Conservation (phyloP, 2,888 invertebrate species). For the Eulithis testata region DNA sequence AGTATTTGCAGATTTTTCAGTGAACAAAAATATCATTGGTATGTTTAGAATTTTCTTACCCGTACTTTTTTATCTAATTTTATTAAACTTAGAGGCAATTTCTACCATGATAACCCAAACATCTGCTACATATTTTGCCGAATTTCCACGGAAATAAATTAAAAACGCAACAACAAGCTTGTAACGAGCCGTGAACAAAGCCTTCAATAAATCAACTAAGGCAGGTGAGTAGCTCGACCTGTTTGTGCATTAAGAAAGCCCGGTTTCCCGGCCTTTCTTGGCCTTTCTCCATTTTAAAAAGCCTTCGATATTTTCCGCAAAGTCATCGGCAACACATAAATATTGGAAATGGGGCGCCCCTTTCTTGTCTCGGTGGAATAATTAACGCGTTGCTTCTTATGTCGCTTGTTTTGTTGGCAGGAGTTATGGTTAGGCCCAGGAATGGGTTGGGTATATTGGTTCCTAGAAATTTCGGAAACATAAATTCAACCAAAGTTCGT, state of each 20-base stretch:
- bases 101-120: slow-evolving; percentile 5
- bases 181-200: slow-evolving; percentile 82
- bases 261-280: slow-evolving; percentile 79
- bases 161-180: slow-evolving; percentile 84
- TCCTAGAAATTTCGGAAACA: slow-evolving; percentile 12
- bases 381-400: slow-evolving; percentile 80
- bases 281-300: slow-evolving; percentile 84
- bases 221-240: slow-evolving; percentile 67
- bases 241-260: slow-evolving; percentile 84
- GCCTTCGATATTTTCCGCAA: slow-evolving; percentile 82
- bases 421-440: slow-evolving; percentile 63
- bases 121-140: slow-evolving; percentile 67
- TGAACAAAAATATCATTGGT: no score
- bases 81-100: no score
- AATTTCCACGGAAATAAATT: slow-evolving; percentile 81
- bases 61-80: no score
- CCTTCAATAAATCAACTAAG: slow-evolving; percentile 81
- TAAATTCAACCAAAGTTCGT: background rate
- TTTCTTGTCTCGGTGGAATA: slow-evolving; percentile 83
- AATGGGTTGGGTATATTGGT: slow-evolving; percentile 45
- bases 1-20: no score
- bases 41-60: no score
- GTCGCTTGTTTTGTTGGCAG: slow-evolving; percentile 77
- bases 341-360: slow-evolving; percentile 83
- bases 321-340: slow-evolving; percentile 86